These are phyloP conservation scores for Dermatophagoides farinae DNA, from an alignment of 1,140 invertebrate species.

Conservation along the genomic window DNA sequence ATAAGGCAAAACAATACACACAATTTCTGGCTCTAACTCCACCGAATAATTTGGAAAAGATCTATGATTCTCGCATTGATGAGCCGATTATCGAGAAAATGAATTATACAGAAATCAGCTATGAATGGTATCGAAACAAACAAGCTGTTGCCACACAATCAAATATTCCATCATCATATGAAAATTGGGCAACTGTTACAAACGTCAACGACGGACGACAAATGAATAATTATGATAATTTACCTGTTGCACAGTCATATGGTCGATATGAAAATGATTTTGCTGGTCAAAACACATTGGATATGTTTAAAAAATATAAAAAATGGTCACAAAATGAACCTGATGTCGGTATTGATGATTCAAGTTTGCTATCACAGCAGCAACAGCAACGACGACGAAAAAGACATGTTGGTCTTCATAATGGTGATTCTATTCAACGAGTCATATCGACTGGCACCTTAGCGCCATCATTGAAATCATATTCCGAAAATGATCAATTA, in stretches of 20 bases:
- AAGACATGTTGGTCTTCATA: constrained; percentile 30
- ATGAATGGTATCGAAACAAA: constrained; percentile 24
- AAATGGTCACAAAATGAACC: neutral
- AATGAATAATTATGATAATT: neutral
- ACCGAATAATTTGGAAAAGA: constrained; percentile 4
- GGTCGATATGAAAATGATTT: neutral
- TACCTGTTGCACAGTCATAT: constrained; percentile 5
- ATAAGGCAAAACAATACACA: constrained; percentile 37
- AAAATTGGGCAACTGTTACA: neutral
- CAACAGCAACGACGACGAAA: constrained; percentile 9
- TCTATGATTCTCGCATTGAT: constrained; percentile 24
- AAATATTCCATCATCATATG: constrained; percentile 11
- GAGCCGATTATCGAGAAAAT: constrained; percentile 25
- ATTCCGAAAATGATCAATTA: constrained; percentile 28
- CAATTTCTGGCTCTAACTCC: constrained; percentile 44
- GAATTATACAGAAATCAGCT: constrained; percentile 28
- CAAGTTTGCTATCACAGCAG: neutral
- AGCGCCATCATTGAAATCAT: constrained; percentile 16
- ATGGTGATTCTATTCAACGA: constrained; percentile 28
- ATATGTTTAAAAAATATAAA: neutral
- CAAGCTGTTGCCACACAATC: constrained; percentile 25
- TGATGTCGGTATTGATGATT: neutral
- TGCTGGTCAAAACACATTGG: neutral
- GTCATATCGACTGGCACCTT: constrained; percentile 27
- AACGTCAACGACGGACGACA: neutral